Base-by-base conservation (phyloP, 2,797 vertebrate genomes). In the Pogoniulus pusillus region DNA sequence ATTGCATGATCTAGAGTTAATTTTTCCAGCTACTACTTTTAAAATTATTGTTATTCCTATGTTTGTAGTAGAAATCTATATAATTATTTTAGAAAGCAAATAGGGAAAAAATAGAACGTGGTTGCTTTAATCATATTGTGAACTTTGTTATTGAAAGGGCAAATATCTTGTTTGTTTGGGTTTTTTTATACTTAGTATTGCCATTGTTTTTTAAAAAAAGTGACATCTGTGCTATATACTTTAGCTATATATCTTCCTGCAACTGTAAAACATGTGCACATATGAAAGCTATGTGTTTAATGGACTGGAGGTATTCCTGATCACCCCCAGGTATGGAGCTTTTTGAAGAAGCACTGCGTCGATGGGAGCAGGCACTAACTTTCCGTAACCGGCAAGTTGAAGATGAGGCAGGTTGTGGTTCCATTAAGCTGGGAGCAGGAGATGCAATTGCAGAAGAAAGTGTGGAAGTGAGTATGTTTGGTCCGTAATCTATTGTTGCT, bases 331-430 rank as follows among this genome's bases (percentile, higher is more conserved):
- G 99, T 43, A 99, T 99, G 99, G 99, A 99, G 95, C 95, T 99
- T 89, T 99, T 99, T 23, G 99, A 99, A 91, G 99, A 99, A 94
- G 99, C 99, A 0, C 93, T 99, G 55, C 97, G 97, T 32, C 98
- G 98, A 17, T 99, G 99, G 99, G 99, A 99, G 81, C 98, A 99
- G 87, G 99, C 99, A 0, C 76, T 99, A 12, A 98, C 98, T 1
- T 99, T 99, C 92, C 98, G 98, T 58, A 98, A 96, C 95, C 97
- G 97, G 43, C 98, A 98, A 83, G 97, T 93, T 4, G 98, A 99
- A 37, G 99, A 99, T 24, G 98, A 99, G 79, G 97, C 94, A 10
- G 97, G 93, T 84, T 99, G 98, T 78, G 92, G 96, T 16, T 98
- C 98, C 3, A 97, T 99, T 85, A 99, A 98, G 89, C 94, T 98